Percentiles rank a stretch among this genome's conserved stretches.
phyloP scores from a whole-genome alignment of 2,113 vertebrate species.

The Nasalis larvatus region DNA sequence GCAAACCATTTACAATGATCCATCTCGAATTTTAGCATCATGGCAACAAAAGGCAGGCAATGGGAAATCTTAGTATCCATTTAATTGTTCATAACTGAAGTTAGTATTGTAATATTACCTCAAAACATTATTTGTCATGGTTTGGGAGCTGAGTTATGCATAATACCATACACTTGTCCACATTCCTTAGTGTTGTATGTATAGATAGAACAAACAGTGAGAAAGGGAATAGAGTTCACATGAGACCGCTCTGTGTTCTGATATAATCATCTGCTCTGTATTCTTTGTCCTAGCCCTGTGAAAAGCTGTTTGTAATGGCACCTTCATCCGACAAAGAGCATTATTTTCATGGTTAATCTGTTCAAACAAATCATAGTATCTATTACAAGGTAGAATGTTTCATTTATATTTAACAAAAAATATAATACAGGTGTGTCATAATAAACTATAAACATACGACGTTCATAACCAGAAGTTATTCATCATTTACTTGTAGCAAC shows the following conservation, averaged over 20 bases:
- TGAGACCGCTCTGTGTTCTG: not conserved
- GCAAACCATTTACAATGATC: not conserved
- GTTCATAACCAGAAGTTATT: not conserved
- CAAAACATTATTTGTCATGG: not conserved
- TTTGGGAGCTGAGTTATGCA: not conserved
- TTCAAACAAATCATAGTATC: not conserved
- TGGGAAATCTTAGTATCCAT: not conserved
- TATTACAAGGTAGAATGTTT: not conserved
- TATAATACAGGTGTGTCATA: not conserved
- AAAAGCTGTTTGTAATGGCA: not conserved
- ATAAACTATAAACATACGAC: slow-evolving; percentile 12
- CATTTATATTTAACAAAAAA: not conserved
- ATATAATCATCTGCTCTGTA: not conserved
- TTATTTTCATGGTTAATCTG: slow-evolving; percentile 8
- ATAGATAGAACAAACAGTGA: not conserved
- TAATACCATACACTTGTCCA: not conserved
- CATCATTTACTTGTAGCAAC: not conserved
- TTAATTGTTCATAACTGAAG: not conserved
- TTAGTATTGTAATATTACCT: not conserved
- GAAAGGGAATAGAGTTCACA: not conserved
- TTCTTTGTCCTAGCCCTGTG: not conserved
- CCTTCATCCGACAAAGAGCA: not conserved
- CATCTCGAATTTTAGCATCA: not conserved
- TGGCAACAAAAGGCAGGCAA: not conserved
- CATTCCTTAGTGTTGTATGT: not conserved